Evolutionary conservation across 2,113 vertebrate genomes (phyloP), one percentile per base, ranked within the genome.

Genomic region (Aix galericulata): DNA sequence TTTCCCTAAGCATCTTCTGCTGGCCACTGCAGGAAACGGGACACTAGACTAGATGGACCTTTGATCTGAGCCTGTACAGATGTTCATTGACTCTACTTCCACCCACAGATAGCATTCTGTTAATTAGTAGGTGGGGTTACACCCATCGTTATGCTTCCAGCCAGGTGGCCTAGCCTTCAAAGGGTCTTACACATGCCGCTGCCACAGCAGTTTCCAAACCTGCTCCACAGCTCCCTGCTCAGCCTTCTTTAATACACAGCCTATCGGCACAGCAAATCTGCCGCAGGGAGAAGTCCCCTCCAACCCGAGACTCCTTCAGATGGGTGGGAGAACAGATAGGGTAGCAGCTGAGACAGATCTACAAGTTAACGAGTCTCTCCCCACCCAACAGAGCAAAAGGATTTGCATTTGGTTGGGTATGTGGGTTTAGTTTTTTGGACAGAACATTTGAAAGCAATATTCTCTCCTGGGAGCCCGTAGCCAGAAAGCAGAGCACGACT

Each of bases 161-260:
- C 71, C 80, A 62, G 74, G 31, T n/a, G 44, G 84, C 91, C 64
- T 52, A 67, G 56, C 52, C 95, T 96, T 94, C 94, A 96, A 95
- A 95, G 69, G 46, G 64, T 34, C 53, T 85, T 13, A 34, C 3
- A 8, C 1, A 17, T 7, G 29, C 32, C 1, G 48, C 88, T 96
- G 69, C 88, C 58, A 44, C 62, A 86, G 94, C 93, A 93, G 22
- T 83, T 96, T 82, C 77, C 90, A 95, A 96, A 94, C 95, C 91
- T 93, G 95, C 89, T 96, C 81, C 77, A 20, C 95, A 40, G 86
- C 89, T 92, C 91, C 91, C 46, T 72, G 69, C 80, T 91, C 84
- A 76, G 1, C 21, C 81, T 82, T 69, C 80, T 72, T 44, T n/a
- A 50, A 89, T 22, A 63, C 0, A 0, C 8, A 82, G 80, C 62